Evolutionary conservation across 1,140 invertebrate genomes (phyloP), one percentile per base, ranked within the genome.

Genomic region (Hesperophylax magnus): DNA sequence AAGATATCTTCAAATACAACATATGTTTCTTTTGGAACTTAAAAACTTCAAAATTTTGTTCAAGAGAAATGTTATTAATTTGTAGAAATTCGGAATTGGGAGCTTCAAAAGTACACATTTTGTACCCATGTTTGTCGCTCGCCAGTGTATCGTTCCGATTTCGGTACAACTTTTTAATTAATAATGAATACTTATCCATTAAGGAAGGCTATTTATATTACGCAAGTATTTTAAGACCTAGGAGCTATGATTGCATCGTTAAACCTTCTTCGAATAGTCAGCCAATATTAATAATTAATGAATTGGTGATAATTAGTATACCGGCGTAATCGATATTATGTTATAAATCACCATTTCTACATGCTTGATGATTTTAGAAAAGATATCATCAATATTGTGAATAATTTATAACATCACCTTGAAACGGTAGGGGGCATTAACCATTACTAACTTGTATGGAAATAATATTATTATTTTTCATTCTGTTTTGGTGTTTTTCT

Each of bases 161-260:
- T 39, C 34, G 34, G 22, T 65, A 31, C 24, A 31, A 27, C 61
- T 31, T 65, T 17, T 65, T 65, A 65, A 65, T 65, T 65, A 65
- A 65, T 65, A 27, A 65, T 27, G 20, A 65, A 39, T 39, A 39
- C 34, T 39, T 39, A 39, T 27, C 61, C 17, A 65, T 65, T 27
- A 34, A 1, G 17, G 61, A 14, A 24, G 61, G 61, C 61, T 65
- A 14, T 27, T 65, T 65, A 65, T 65, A 65, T 65, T 65, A 65
- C 61, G 20, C 8, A 31, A 9, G 22, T 63, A 22, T 20, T 63
- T 63, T 24, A 7, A 4, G 1, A 63, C 1, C 4, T 11, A 61
- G n/a, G 53, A 56, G 20, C 8, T 58, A 20, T 63, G 11, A 63
- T 63, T 24, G 24, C 61, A 31, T 65, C 61, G 61, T 65, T 15